phyloP scores from a whole-genome alignment of 1,140 invertebrate species.

The Bombus balteatus region DNA sequence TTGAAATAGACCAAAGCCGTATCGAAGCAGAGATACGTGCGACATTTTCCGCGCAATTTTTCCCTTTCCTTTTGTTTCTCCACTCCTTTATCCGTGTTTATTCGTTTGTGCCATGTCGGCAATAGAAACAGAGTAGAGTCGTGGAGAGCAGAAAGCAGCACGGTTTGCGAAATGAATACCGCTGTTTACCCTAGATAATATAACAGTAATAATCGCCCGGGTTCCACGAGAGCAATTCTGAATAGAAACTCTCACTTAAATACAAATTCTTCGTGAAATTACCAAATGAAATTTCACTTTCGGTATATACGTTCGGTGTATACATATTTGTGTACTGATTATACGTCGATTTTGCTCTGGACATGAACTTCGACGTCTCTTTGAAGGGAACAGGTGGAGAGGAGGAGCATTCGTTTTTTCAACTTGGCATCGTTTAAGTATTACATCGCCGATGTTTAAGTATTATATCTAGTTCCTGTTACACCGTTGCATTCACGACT shows the following conservation, averaged over 20 bases:
- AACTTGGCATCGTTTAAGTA: not conserved
- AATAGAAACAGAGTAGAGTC: not conserved
- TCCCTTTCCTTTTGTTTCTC: not conserved
- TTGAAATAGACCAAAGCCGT: not conserved
- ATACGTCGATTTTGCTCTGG: not conserved
- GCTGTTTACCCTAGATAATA: not conserved
- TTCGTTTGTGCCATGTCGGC: not conserved
- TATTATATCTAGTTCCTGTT: conserved; percentile 28
- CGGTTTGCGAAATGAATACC: not conserved
- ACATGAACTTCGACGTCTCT: too few relatives aligned
- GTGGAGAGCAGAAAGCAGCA: too few relatives aligned
- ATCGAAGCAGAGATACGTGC: not conserved
- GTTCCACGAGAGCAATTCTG: not conserved
- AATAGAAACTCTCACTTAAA: not conserved
- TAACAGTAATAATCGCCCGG: not conserved
- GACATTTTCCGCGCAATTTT: conserved; percentile 3
- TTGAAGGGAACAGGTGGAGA: not conserved
- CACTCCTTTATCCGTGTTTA: not conserved
- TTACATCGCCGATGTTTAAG: conserved; percentile 28
- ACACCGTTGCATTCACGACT: conserved; percentile 5
- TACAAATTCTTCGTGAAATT: not conserved
- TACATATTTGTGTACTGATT: not conserved
- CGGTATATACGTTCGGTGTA: not conserved
- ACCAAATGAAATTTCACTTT: not conserved
- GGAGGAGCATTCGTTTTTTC: conserved; percentile 5